These are phyloP conservation scores for Nymphalis io DNA, from an alignment of 1,140 invertebrate species.

Conservation along the genomic window DNA sequence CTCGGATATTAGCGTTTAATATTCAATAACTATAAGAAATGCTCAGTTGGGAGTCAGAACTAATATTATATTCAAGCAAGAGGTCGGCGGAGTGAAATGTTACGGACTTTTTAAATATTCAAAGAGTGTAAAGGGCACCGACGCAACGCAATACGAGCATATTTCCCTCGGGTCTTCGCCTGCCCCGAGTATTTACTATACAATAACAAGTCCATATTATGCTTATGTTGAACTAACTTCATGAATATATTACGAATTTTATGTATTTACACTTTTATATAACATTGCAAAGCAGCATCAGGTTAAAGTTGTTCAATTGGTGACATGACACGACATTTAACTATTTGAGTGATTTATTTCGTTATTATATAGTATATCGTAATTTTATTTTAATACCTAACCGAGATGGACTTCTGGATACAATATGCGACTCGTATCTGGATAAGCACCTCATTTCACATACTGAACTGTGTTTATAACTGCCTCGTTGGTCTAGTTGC, in stretches of 20 bases:
- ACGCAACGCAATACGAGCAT: slow-evolving; percentile 47
- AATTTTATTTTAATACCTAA: no score
- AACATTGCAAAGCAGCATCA: no score
- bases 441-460: no score
- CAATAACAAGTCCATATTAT: not conserved
- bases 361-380: no score
- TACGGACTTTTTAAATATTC: slow-evolving; percentile 70
- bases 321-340: no score
- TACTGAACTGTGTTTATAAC: no score
- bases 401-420: no score
- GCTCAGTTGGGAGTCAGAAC: slow-evolving; percentile 24
- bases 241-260: not conserved
- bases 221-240: slow-evolving; percentile 2
- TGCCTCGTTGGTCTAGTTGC: no score
- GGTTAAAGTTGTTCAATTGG: no score
- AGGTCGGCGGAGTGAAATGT: slow-evolving; percentile 46
- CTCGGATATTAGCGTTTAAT: slow-evolving; percentile 31
- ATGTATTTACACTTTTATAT: no score
- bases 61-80: slow-evolving; percentile 33
- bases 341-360: no score
- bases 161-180: slow-evolving; percentile 62
- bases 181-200: slow-evolving; percentile 39
- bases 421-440: no score
- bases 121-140: slow-evolving; percentile 74
- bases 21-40: slow-evolving; percentile 40